Conservation (phyloP, 2,797 vertebrate genomes). For the Enteromius fasciolatus region DNA sequence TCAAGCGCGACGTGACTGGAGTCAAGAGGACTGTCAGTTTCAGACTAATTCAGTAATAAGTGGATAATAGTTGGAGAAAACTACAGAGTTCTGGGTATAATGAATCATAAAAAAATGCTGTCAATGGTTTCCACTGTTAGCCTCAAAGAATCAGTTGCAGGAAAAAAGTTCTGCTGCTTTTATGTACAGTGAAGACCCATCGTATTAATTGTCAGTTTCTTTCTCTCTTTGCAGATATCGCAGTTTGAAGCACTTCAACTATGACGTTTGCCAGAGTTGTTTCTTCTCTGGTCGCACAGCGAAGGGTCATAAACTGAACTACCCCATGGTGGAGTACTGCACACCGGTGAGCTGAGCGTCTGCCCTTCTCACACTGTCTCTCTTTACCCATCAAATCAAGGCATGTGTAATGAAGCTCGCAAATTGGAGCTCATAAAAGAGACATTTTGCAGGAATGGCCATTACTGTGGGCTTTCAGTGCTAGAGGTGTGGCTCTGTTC, state of each 20-base stretch:
- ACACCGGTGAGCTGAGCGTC: slow-evolving; percentile 85
- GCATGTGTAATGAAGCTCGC: not conserved
- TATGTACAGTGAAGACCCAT: not conserved
- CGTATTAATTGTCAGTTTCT: not conserved
- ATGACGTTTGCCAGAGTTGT: slow-evolving; percentile 97
- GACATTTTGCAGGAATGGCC: not conserved
- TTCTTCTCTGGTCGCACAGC: slow-evolving; percentile 98
- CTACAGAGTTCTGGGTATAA: not conserved
- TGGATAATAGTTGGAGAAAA: not conserved
- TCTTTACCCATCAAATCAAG: not conserved
- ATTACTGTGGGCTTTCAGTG: not conserved
- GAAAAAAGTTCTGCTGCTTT: not conserved
- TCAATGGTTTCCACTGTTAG: not conserved
- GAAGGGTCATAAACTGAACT: slow-evolving; percentile 96
- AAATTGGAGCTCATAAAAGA: slow-evolving; percentile 11
- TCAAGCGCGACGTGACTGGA: not conserved
- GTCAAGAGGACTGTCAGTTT: not conserved
- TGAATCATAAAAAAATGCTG: not conserved
- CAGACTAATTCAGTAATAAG: not conserved
- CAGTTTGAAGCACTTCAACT: slow-evolving; percentile 98
- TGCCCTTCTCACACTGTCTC: not conserved
- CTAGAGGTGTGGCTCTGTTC: not conserved
- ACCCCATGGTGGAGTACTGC: slow-evolving; percentile 99
- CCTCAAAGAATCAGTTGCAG: not conserved
- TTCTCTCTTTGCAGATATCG: slow-evolving; percentile 83